phyloP scores from a whole-genome alignment of 2,888 invertebrate species.

The Dichetophora obliterata region DNA sequence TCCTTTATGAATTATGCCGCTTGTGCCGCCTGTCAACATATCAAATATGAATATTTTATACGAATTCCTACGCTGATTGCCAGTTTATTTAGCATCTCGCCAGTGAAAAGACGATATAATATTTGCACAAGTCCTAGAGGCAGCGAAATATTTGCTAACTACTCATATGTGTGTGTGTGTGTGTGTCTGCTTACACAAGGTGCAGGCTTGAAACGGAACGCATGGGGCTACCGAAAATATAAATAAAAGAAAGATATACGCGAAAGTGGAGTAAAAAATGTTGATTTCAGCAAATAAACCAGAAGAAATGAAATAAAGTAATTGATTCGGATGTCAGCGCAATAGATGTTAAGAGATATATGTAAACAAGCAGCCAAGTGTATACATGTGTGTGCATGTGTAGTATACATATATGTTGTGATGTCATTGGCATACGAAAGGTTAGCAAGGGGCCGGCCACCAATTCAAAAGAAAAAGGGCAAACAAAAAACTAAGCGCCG shows the following conservation, averaged over 20 bases:
- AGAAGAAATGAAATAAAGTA: slow-evolving; percentile 50
- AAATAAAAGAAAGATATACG: background rate
- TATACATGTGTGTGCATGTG: background rate
- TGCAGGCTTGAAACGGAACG: slow-evolving; percentile 19
- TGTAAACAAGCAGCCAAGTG: background rate
- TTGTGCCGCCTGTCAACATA: slow-evolving; percentile 41
- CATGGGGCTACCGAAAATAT: slow-evolving; percentile 11
- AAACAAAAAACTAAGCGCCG: background rate
- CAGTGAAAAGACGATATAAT: background rate
- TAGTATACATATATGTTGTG: background rate
- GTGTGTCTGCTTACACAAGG: background rate
- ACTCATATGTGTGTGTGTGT: background rate
- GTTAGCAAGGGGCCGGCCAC: background rate
- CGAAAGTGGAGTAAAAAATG: slow-evolving; percentile 8
- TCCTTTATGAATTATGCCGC: background rate
- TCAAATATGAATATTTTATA: slow-evolving; percentile 59
- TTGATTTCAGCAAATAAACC: slow-evolving; percentile 29
- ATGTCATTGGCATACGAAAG: slow-evolving; percentile 21
- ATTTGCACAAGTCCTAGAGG: slow-evolving; percentile 1
- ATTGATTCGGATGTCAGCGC: slow-evolving; percentile 51
- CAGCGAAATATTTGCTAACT: background rate
- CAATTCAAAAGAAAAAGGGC: background rate
- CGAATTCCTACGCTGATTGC: slow-evolving; percentile 13
- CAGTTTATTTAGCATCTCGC: background rate
- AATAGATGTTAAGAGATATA: slow-evolving; percentile 33